Conservation (phyloP, 2,797 vertebrate species). For the Eleutherodactylus coqui region DNA sequence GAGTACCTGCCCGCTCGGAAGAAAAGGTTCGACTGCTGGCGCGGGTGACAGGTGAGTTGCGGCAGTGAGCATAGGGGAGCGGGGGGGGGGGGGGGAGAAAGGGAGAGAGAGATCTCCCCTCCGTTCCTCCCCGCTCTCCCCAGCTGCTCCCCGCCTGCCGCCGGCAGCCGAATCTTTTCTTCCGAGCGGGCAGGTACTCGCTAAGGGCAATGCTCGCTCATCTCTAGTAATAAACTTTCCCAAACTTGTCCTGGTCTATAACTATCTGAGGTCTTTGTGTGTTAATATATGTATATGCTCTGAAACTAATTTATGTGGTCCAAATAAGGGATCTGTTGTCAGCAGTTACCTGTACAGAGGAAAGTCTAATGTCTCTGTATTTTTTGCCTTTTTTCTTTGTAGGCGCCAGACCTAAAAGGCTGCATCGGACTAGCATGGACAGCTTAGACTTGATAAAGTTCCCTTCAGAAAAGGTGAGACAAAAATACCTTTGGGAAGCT, state of each 20-base stretch:
- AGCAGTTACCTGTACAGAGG: not conserved
- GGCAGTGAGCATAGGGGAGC: too few species aligned
- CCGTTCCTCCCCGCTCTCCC: too few species aligned
- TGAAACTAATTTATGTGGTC: not conserved
- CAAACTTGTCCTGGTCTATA: not conserved
- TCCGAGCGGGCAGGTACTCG: too few species aligned
- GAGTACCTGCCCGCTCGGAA: too few species aligned
- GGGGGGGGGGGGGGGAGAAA: too few species aligned
- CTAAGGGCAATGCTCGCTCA: too few species aligned
- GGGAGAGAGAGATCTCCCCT: too few species aligned
- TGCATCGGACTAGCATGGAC: conserved; percentile 87
- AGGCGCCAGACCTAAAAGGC: conserved; percentile 94
- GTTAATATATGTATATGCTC: not conserved
- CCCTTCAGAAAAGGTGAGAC: conserved; percentile 86
- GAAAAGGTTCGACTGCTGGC: too few species aligned
- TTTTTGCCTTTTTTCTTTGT: conserved; percentile 58
- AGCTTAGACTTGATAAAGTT: conserved; percentile 89
- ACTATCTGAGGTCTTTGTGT: too few species aligned
- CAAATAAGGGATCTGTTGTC: not conserved
- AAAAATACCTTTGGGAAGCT: not conserved
- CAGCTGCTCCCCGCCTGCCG: too few species aligned
- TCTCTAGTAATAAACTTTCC: not conserved
- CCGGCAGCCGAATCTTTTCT: too few species aligned
- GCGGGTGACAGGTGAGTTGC: too few species aligned
- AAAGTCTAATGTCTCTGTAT: not conserved